Evolutionary conservation across 2,888 invertebrate species (phyloP).

Genomic region (Arge pagana): DNA sequence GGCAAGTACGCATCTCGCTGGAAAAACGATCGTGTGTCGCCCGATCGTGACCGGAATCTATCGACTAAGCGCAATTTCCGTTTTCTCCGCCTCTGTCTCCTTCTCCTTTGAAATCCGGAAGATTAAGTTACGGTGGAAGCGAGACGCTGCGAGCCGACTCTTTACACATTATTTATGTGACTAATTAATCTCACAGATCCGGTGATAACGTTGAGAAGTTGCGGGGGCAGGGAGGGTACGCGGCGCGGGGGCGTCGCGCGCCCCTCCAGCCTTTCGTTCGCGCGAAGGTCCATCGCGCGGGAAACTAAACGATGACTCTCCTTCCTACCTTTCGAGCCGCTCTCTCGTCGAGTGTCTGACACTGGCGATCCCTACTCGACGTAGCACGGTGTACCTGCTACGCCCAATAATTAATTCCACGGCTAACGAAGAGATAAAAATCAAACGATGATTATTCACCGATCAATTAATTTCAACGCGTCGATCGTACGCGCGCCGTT

Average conservation of each 20-base stretch:
- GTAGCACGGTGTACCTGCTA: background rate
- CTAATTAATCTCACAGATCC: conserved; percentile 42
- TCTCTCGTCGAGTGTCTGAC: too few relatives aligned
- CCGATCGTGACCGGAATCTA: too few relatives aligned
- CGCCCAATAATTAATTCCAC: conserved; percentile 5
- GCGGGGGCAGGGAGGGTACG: conserved; percentile 32
- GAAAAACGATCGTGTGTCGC: too few relatives aligned
- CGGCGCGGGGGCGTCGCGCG: background rate
- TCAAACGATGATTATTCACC: conserved; percentile 10
- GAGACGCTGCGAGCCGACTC: conserved; percentile 30
- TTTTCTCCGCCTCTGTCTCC: conserved; percentile 3
- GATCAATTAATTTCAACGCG: conserved; percentile 9
- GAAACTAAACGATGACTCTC: background rate
- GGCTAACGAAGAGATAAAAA: background rate
- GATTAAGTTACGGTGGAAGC: conserved; percentile 9
- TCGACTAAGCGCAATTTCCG: too few relatives aligned
- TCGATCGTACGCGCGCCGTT: conserved; percentile 14
- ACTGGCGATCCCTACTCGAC: background rate
- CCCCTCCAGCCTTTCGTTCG: conserved; percentile 1
- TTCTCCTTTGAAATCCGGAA: background rate
- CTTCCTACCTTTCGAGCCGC: background rate
- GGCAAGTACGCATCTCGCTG: too few relatives aligned
- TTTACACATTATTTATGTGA: conserved; percentile 38
- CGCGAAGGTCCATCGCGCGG: background rate
- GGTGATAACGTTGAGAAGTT: conserved; percentile 36